Base-by-base conservation (phyloP, 2,113 vertebrate genomes). In the Chaetodon trifascialis region DNA sequence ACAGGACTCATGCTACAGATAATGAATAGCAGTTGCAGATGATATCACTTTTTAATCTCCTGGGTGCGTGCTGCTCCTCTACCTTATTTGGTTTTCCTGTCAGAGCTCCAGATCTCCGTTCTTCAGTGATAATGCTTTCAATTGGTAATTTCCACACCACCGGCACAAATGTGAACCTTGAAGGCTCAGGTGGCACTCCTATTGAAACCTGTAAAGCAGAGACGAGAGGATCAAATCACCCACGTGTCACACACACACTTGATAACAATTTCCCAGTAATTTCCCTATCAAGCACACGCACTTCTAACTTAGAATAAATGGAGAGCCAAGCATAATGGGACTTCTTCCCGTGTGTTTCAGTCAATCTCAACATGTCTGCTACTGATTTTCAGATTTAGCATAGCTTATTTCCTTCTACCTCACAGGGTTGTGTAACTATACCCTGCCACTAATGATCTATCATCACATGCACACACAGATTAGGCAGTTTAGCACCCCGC, bases 131-230 rank as follows among this genome's bases (percentile, higher is more conserved):
- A 46, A 94, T 84, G 89, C 86, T 91, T 84, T 96, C 93, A 79
- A 86, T 92, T 69, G 97, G 97, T 86, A 98, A 94, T 88, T 47
- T 94, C 94, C 95, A 92, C 82, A 96, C 72, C 64, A 93, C 91
- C 17, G 97, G 97, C 64, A 98, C 72, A 60, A 99, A 98, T 5
- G 95, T 97, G 94, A 98, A 97, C 60, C 84, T 83, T 88, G 95
- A 21, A 71, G 95, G 90, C 86, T 94, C 94, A 16, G 92, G 83
- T 89, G 91, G 70, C 36, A 68, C 85, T 59, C 87, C 87, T 62
- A 74, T 7, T n/a, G 83, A 82, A 76, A 90, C 89, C 95, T 96
- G 82, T 51, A 71, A 73, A 59, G 73, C 12, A 84, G 21, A 89
- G 23, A 59, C 15, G 2, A 64, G 10, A 59, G 2, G n/a, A n/a